These are phyloP conservation scores for Taphrorychus bicolor DNA, from an alignment of 2,888 invertebrate genomes.

Conservation along the genomic window DNA sequence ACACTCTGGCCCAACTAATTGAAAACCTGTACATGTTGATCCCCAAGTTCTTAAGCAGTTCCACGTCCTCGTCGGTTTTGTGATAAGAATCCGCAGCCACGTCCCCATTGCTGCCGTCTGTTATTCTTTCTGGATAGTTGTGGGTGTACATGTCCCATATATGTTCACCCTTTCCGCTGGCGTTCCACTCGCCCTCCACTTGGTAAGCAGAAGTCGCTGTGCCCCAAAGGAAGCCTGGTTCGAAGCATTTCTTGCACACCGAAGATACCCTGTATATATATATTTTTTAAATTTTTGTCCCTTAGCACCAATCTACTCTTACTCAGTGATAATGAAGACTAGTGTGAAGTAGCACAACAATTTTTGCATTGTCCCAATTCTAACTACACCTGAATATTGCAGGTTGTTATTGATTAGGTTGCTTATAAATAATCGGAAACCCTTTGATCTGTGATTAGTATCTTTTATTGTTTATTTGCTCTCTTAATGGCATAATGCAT, in stretches of 20 bases:
- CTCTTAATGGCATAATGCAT: too few species aligned
- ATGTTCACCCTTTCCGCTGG: conserved; percentile 67
- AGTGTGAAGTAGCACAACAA: background rate
- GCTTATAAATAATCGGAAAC: too few species aligned
- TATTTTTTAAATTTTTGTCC: background rate
- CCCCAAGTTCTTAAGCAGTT: conserved; percentile 68
- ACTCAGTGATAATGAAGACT: background rate
- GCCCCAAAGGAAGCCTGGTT: conserved; percentile 45
- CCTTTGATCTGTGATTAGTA: too few species aligned
- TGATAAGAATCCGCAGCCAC: conserved; percentile 75
- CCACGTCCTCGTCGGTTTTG: conserved; percentile 69
- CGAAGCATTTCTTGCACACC: conserved; percentile 49
- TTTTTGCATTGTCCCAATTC: too few species aligned
- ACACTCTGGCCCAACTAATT: conserved; percentile 77
- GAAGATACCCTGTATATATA: conserved; percentile 14
- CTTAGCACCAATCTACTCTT: background rate
- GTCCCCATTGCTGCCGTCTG: conserved; percentile 67
- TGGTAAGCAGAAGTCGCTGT: conserved; percentile 51
- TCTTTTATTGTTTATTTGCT: too few species aligned
- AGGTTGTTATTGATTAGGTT: too few species aligned
- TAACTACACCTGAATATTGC: too few species aligned
- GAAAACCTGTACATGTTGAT: conserved; percentile 76
- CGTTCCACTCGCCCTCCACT: conserved; percentile 51
- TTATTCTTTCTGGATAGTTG: conserved; percentile 62
- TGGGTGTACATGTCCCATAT: conserved; percentile 68